Base-by-base conservation (phyloP, 2,113 vertebrate species). In the Menidia beryllina region DNA sequence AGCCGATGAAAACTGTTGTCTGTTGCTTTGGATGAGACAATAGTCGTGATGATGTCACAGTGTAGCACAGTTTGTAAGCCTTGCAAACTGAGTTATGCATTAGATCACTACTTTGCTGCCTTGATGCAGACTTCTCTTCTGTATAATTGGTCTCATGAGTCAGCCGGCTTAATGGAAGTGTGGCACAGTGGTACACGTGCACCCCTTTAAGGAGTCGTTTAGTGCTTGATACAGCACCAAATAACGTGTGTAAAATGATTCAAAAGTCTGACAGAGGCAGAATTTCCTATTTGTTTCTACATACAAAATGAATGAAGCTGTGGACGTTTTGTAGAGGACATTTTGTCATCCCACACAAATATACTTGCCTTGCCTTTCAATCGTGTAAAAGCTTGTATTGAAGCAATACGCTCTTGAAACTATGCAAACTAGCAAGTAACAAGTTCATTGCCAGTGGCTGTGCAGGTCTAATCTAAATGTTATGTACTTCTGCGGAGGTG, bases 391-490 rank as follows among this genome's bases (percentile, higher is more conserved):
- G 12, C 48, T 58, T 70, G 27, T 54, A 30, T 43, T 25, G 41
- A 64, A 36, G 20, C 4, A 7, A 41, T 57, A 39, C 49, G 25
- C 9, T 26, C 19, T 49, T 14, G 51, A 23, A 58, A 63, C 20
- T 2, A 30, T 57, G n/a, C 20, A 21, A 61, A 27, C 10, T 53
- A 17, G 13, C 38, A 17, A 41, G 27, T 71, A 47, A 27, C 60
- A 77, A 34, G 34, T 38, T 38, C 15, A 50, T 43, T 69, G 15
- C 57, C 53, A 51, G n/a, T 49, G 36, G 26, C 24, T 43, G n/a
- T 25, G 20, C 1, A 7, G 17, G 8, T 45, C 30, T 34, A 53
- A 54, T 17, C 12, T 45, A 14, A 14, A 56, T 61, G 15, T 48
- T 34, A 34, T 34, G 20, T 55, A 30, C 51, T 54, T 38, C 10